Base-by-base conservation (phyloP, 2,797 vertebrate genomes). In the Falco berigora region DNA sequence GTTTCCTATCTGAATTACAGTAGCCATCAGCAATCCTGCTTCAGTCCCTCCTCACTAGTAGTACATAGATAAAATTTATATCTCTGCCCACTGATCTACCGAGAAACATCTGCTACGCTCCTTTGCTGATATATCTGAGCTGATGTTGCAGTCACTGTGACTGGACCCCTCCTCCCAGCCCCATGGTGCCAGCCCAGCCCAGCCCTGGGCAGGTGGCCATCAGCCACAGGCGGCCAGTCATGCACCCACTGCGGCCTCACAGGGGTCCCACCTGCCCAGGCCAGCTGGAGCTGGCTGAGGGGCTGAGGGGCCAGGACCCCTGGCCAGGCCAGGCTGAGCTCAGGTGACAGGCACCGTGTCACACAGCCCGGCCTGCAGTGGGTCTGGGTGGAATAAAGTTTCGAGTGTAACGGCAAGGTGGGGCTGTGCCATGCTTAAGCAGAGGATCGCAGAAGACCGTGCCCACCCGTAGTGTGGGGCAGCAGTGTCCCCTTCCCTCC, bases 261-360 rank as follows among this genome's bases (percentile, higher is more conserved):
- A 3, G 25, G 55, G 32, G 6, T 21, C 25, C 20, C 2, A 8
- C 21, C 32, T 6, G 2, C 38, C 27, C 8, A 5, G 52, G 52
- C 22, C 77, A 27, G 14, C 38, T n/a, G 19, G 40, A 23, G 34
- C 24, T 9, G 5, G 10, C 6, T 42, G 15, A 42, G 14, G 18
- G 20, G 6, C 9, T 3, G 12, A 10, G 4, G 3, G 32, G 13
- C 20, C 5, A 5, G 20, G 24, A 8, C 23, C 5, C 12, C 59
- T 6, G 8, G 36, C 8, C 17, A 9, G 36, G 18, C 36, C 9
- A 1, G 7, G 22, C 0, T 2, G 14, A 36, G 22, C 56, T 71
- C 12, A 1, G 15, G 36, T 4, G 24, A 13, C 0, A 2, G 36
- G 8, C 6, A 7, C 10, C 1, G 6, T 13, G 5, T 50, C 12